These are phyloP conservation scores for Andrena praecox DNA, from an alignment of 2,888 invertebrate genomes.

Conservation along the genomic window DNA sequence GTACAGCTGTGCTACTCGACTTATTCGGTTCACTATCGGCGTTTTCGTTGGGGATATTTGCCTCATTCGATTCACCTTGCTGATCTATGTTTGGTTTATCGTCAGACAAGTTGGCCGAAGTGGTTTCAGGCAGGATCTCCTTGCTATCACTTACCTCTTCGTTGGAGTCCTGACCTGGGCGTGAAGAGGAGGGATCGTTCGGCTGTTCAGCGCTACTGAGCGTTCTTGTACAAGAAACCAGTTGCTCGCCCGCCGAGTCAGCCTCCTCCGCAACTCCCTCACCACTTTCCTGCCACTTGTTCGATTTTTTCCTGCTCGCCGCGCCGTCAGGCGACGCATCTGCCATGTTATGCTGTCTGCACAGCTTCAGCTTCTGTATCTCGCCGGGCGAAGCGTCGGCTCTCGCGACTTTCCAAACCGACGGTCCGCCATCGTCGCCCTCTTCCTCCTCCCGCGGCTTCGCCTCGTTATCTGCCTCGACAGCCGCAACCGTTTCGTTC, in stretches of 20 bases:
- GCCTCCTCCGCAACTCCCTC: conserved; percentile 83
- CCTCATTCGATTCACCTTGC: conserved; percentile 77
- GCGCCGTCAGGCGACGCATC: conserved; percentile 81
- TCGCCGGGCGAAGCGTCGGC: conserved; percentile 86
- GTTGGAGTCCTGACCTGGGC: conserved; percentile 82
- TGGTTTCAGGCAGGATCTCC: conserved; percentile 84
- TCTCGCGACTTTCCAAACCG: conserved; percentile 85
- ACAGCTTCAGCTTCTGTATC: conserved; percentile 89
- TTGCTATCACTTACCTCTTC: conserved; percentile 85
- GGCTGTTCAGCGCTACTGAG: conserved; percentile 72
- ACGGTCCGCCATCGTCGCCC: conserved; percentile 79
- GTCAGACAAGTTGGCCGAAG: conserved; percentile 84
- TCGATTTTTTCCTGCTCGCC: conserved; percentile 79
- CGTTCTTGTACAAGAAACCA: conserved; percentile 76
- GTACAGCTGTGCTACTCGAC: conserved; percentile 52
- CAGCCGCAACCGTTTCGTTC: conserved; percentile 64
- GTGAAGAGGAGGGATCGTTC: conserved; percentile 81
- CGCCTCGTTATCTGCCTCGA: conserved; percentile 63
- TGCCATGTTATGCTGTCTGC: conserved; percentile 86
- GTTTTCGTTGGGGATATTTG: conserved; percentile 71
- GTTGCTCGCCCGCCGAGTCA: conserved; percentile 82
- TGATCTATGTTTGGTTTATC: conserved; percentile 84
- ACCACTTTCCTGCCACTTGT: conserved; percentile 81
- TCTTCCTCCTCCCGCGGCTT: conserved; percentile 71
- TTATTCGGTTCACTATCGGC: conserved; percentile 69